Base-by-base conservation (phyloP, 92 coral and sea anemone species). In the Zoanthus sociatus region DNA sequence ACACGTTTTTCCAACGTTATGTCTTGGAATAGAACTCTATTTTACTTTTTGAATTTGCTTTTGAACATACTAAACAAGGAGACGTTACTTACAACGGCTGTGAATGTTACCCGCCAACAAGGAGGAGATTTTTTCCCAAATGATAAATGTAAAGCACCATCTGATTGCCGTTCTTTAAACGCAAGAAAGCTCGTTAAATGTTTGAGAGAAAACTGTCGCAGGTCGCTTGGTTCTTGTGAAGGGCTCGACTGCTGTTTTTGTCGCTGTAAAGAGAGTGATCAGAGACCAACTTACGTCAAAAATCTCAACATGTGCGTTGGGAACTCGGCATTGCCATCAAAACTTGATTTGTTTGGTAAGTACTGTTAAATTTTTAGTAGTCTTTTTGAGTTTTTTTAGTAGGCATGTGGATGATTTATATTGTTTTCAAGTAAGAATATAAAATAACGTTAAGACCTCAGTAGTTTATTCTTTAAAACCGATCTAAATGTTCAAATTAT, bases 101-200 rank as follows among this genome's bases (percentile, higher is more conserved):
- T 69, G 15, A 21, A 69, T 10, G 74, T 69, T 0, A 69, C 11
- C 47, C 74, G 74, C 74, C 9, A 9, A 46, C 9, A 69, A 9
- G 47, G 31, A 33, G 74, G 74, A 69, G 74, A 69, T 69, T 69
- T 69, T 46, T 69, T 69, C 17, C 74, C 30, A 10, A 69, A 69
- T 69, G 15, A 17, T 46, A 69, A 69, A 69, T 69, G 74, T 21
- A 46, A 69, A 69, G 6, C 30, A 6, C 11, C 74, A 14, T 69
- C 45, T 69, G 74, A 9, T 30, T 69, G 74, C 33, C 14, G 0
- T 0, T 30, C 47, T 10, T 16, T 9, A 31, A 31, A 15, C 46
- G 5, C 30, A 69, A 30, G 10, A 44, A 32, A 33, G 1, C 30
- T 12, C 26, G 26, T 0, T 0, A n/a, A 69, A 11, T 69, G 74